A percentile compares a stretch with the other conserved stretches of the same genome.
Evolutionary conservation across 2,888 invertebrate genomes (phyloP).

Genomic region (Podabrus alpinus): DNA sequence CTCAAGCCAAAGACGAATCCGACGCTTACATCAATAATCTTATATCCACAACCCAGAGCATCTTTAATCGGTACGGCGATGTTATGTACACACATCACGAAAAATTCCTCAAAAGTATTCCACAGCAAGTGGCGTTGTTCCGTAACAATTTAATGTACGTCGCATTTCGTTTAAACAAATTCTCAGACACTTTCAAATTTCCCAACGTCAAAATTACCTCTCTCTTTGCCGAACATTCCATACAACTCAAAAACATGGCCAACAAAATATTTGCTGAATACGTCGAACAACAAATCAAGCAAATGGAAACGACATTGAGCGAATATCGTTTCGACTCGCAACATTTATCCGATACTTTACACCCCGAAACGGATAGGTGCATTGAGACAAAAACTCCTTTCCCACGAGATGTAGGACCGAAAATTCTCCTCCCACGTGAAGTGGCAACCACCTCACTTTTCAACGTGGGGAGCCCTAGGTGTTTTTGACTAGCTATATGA

Average conservation of each 20-base stretch:
- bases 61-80: conserved; percentile 77
- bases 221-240: conserved; percentile 71
- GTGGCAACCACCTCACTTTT: too few relatives aligned
- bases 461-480: too few relatives aligned
- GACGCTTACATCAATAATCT: conserved; percentile 67
- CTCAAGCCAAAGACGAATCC: conserved; percentile 57
- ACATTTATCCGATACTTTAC: conserved; percentile 61
- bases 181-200: conserved; percentile 72
- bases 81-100: conserved; percentile 81
- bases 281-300: conserved; percentile 74
- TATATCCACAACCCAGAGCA: conserved; percentile 70
- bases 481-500: too few relatives aligned
- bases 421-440: too few relatives aligned
- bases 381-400: too few relatives aligned
- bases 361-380: conserved; percentile 69
- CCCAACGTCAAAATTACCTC: conserved; percentile 59
- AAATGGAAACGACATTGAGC: conserved; percentile 74
- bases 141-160: conserved; percentile 93
- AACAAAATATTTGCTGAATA: conserved; percentile 73
- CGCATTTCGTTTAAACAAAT: conserved; percentile 70
- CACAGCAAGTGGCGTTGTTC: conserved; percentile 85
- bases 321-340: conserved; percentile 66
- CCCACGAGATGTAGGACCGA: too few relatives aligned
- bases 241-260: conserved; percentile 69
- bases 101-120: conserved; percentile 78